Evolutionary conservation across 1,140 invertebrate genomes (phyloP).

Genomic region (Cydia strobilella): DNA sequence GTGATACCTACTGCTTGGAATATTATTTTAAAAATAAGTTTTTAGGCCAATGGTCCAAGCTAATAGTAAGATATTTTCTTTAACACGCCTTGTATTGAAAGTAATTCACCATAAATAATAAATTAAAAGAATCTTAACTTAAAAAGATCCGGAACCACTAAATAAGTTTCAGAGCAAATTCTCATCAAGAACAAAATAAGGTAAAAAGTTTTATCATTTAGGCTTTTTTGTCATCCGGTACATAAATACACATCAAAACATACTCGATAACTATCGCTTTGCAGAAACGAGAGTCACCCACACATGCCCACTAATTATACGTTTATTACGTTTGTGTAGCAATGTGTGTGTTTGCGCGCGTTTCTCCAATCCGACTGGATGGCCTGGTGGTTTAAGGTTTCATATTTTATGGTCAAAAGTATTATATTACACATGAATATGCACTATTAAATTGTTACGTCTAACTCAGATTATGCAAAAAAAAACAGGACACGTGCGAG

Average conservation of each 20-base stretch:
- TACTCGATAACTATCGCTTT: slow-evolving; percentile 23
- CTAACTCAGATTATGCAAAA: too few relatives aligned
- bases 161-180: too few relatives aligned
- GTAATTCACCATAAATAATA: too few relatives aligned
- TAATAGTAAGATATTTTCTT: too few relatives aligned
- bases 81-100: too few relatives aligned
- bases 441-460: background rate
- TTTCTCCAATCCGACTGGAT: slow-evolving; percentile 34
- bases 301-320: slow-evolving; percentile 34
- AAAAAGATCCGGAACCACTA: too few relatives aligned
- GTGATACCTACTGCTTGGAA: background rate
- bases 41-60: too few relatives aligned
- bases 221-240: background rate
- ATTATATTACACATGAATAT: background rate
- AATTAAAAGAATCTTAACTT: too few relatives aligned
- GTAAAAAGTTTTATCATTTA: background rate
- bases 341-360: slow-evolving; percentile 30
- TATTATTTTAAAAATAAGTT: background rate
- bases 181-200: too few relatives aligned
- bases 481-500: too few relatives aligned
- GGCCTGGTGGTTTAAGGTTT: slow-evolving; percentile 6
- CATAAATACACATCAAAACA: background rate
- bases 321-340: slow-evolving; percentile 13
- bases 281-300: slow-evolving; percentile 34
- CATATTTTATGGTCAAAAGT: slow-evolving; percentile 5